Percentiles rank a stretch among this genome's conserved stretches.
phyloP scores from a whole-genome alignment of 2,797 vertebrate genomes.

The Mormyrops attenuatus region DNA sequence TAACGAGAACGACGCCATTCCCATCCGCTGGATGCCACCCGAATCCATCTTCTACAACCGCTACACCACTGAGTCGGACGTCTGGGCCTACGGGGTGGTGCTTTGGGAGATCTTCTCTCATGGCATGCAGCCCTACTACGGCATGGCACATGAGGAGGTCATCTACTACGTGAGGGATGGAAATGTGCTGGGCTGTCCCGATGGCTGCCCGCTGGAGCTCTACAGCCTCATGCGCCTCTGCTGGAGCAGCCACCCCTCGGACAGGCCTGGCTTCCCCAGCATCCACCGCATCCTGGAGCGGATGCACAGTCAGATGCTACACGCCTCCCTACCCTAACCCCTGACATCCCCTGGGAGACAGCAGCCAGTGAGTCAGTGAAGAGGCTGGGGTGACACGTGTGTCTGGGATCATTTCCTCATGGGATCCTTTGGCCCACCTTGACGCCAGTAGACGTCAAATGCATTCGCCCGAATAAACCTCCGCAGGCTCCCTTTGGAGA shows the following conservation, averaged over 20 bases:
- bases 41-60: constrained; percentile 99
- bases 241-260: constrained; percentile 81
- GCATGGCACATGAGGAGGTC: constrained; percentile 97
- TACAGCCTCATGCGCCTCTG: constrained; percentile 97
- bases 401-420: not conserved
- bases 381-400: not conserved
- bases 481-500: not conserved
- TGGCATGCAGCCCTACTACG: constrained; percentile 95
- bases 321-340: constrained; percentile 42
- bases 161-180: constrained; percentile 95
- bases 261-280: constrained; percentile 84
- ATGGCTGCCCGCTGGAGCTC: constrained; percentile 85
- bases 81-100: constrained; percentile 96
- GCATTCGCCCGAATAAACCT: not conserved
- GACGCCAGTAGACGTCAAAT: not conserved
- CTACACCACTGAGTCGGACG: constrained; percentile 92
- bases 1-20: constrained; percentile 91
- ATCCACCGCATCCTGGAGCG: constrained; percentile 90
- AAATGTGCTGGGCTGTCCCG: constrained; percentile 81
- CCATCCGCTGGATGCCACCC: constrained; percentile 97
- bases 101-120: constrained; percentile 97
- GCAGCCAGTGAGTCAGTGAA: not conserved
- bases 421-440: not conserved
- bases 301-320: constrained; percentile 72
- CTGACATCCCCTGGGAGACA: not conserved